phyloP scores from a whole-genome alignment of 2,888 invertebrate genomes.

The Stegana nigrithorax region DNA sequence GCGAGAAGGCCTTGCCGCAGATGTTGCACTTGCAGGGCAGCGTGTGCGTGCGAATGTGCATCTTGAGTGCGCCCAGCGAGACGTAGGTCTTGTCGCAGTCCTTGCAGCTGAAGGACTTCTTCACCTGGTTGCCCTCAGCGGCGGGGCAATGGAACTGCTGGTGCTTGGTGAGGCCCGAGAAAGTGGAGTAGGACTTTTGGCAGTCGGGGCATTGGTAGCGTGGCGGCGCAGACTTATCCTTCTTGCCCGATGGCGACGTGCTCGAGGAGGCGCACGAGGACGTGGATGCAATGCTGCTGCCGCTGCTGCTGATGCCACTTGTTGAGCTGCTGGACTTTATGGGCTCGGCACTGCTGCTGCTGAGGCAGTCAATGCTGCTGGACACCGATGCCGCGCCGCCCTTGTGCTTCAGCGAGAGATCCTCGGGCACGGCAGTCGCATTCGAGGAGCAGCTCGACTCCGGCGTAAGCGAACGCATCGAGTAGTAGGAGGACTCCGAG shows the following conservation, averaged over 20 bases:
- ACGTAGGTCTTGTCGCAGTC: conserved; percentile 97
- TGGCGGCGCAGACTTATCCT: conserved; percentile 69
- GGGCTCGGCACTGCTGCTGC: neutral
- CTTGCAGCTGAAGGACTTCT: conserved; percentile 95
- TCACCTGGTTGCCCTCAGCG: conserved; percentile 83
- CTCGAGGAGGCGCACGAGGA: conserved; percentile 29
- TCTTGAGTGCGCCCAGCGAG: conserved; percentile 94
- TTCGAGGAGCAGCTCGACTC: conserved; percentile 66
- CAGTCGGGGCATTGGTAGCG: conserved; percentile 94
- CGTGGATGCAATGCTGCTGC: conserved; percentile 28
- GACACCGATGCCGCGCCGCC: conserved; percentile 8
- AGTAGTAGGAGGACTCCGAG: conserved; percentile 67
- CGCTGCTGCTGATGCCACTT: conserved; percentile 5
- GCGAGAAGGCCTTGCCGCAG: conserved; percentile 96
- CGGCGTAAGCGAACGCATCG: conserved; percentile 67
- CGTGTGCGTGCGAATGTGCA: conserved; percentile 99
- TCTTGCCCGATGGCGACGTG: conserved; percentile 57
- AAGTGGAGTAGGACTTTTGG: conserved; percentile 95
- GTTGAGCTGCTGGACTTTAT: neutral
- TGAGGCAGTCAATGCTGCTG: neutral
- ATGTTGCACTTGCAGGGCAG: conserved; percentile 96
- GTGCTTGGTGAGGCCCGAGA: conserved; percentile 96
- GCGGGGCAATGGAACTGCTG: conserved; percentile 96
- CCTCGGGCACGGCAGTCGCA: conserved; percentile 65
- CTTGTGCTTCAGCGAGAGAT: conserved; percentile 65